Base-by-base conservation (phyloP, 2,888 invertebrate genomes). In the Aleiodes leptofemur region DNA sequence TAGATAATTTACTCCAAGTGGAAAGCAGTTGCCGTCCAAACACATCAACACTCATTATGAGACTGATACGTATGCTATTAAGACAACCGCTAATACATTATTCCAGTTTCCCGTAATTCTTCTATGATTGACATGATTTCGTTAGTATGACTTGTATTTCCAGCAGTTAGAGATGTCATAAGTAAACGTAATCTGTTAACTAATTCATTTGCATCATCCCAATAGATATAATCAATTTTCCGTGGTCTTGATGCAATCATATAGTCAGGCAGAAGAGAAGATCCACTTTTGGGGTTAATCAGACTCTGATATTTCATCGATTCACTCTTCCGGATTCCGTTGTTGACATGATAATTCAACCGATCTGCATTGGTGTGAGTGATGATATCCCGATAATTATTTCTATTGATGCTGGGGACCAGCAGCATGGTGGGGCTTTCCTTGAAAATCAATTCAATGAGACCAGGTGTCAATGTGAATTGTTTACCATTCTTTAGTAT, bases 381-480 rank as follows among this genome's bases (percentile, higher is more conserved):
- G 9, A 43, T 43, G 7, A 43, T 43, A 43, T 43, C 11, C 1
- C 8, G 11, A 11, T 7, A 43, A 9, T 43, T 43, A 43, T 11
- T 43, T 11, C 8, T 43, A 7, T 43, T 3, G 11, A 11, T 11
- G 4, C 34, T 34, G 34, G 11, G 3, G 3, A 43, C 43, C 7
- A 43, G 3, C 23, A 43, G 4, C 43, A 43, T 43, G 7, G 8
- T 3, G 11, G 43, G 43, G 0, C 0, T 3, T 7, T 43, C 8
- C 11, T 43, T 43, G 43, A 43, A 43, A 43, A 43, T 43, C 11
- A 43, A 43, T 43, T 43, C 43, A 9, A 11, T 43, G 7, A 80
- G 76, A 6, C 78, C 78, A n/a, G 53, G 34, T 13, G 74, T 78
- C 6, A 31, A n/a, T 23, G 48, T 48, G 69, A 76, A 78, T 43